Evolutionary conservation across 1,140 invertebrate species (phyloP), one percentile per base, ranked within the genome.

Genomic region (Aphelenchoides avenae): DNA sequence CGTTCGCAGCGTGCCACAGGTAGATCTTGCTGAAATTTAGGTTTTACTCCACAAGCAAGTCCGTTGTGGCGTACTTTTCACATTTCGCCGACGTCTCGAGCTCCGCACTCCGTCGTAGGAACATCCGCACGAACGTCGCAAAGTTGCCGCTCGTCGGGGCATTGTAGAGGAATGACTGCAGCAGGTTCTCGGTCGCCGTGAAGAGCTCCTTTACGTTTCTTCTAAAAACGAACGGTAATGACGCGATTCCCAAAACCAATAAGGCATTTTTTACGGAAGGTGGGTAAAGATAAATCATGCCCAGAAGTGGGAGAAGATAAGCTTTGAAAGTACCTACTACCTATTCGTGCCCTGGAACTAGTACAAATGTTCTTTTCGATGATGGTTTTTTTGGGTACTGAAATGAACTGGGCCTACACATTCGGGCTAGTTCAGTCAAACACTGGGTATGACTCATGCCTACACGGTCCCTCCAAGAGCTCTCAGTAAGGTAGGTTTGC

Each of bases 1-100:
- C 87, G 81, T 96, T 96, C 76, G 88, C 89, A 0, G 89, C 86
- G 79, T 95, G 91, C 89, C 91, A 96, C 41, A 87, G 86, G 66
- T 91, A 86, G 78, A 92, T 85, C 64, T 87, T 87, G 77, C 89
- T 93, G 79, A 49, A 85, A 83, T n/a, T 3, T 9, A n/a, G 5
- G 30, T 40, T 29, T 34, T 46, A 15, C 1, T 31, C 18, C 18
- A 44, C 39, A 51, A 51, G 27, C 24, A 43, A 30, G 37, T 15
- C n/a, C 6, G 26, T 29, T 20, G 13, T 13, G 33, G 18, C 83
- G 82, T 82, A 90, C 87, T 89, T 87, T 76, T 91, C 87, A 78
- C 86, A 87, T 72, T 87, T 86, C 13, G 87, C 85, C 3, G 89
- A 86, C 3, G 85, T 84, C 49, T 89, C 81, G 51, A 95, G 79